Evolutionary conservation across 2,797 vertebrate species (phyloP).

Genomic region (Esox masquinongy): DNA sequence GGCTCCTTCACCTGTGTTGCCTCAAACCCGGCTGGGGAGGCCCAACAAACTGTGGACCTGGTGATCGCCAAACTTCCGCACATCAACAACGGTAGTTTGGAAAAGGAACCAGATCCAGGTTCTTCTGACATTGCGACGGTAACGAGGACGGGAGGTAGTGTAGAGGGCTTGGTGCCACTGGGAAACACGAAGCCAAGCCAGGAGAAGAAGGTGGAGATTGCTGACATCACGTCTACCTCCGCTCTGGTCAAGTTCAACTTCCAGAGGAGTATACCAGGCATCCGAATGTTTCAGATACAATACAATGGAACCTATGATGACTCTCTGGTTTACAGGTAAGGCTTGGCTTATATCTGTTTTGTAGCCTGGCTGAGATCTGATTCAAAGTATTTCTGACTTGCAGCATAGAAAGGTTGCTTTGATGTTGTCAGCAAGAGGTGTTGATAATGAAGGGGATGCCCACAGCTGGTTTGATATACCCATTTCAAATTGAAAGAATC

Average conservation of each 20-base stretch:
- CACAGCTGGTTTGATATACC: no score
- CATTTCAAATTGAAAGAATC: no score
- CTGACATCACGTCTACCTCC: slow-evolving; percentile 90
- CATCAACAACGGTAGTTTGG: slow-evolving; percentile 89
- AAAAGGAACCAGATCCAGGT: slow-evolving; percentile 90
- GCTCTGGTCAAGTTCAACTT: slow-evolving; percentile 96
- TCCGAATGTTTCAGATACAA: slow-evolving; percentile 99
- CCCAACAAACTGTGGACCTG: slow-evolving; percentile 90
- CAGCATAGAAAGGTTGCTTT: no score
- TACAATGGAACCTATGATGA: slow-evolving; percentile 99
- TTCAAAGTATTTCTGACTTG: no score
- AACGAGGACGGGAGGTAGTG: slow-evolving; percentile 86
- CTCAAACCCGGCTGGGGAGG: slow-evolving; percentile 95
- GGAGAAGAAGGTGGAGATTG: slow-evolving; percentile 92
- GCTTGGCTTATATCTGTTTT: neutral
- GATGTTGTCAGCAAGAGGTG: no score
- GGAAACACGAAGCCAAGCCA: slow-evolving; percentile 87
- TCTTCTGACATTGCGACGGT: slow-evolving; percentile 98
- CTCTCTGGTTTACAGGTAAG: slow-evolving; percentile 97
- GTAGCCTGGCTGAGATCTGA: neutral
- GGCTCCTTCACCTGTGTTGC: slow-evolving; percentile 96
- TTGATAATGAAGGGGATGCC: no score
- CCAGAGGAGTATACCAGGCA: slow-evolving; percentile 96
- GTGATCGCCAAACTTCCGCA: slow-evolving; percentile 96
- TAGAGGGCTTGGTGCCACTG: slow-evolving; percentile 77